Conservation (phyloP, 2,113 vertebrate genomes). For the Ictalurus punctatus region DNA sequence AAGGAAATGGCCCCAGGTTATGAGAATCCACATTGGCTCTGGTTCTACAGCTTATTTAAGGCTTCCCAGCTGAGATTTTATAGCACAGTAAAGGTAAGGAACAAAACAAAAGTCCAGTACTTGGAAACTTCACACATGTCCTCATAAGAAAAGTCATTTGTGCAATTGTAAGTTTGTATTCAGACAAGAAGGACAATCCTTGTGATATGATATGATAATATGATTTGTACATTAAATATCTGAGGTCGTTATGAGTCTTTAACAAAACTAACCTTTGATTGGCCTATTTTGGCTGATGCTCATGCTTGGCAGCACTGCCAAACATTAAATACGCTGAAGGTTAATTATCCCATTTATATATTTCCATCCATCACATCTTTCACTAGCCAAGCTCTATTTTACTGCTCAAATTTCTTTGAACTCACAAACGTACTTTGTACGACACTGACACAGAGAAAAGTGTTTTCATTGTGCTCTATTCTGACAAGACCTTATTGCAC, state of each 20-base stretch:
- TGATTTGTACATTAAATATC: slow-evolving; percentile 1
- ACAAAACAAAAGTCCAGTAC: neutral
- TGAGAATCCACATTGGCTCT: neutral
- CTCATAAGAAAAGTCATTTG: neutral
- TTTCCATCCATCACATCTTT: neutral
- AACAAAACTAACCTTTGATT: neutral
- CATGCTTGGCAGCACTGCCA: neutral
- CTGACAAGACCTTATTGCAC: slow-evolving; percentile 34
- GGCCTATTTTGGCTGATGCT: neutral
- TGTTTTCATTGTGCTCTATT: neutral
- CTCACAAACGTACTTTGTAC: neutral
- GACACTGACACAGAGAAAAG: neutral
- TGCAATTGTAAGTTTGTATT: neutral
- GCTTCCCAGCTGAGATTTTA: neutral
- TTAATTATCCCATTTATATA: neutral
- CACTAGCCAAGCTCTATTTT: neutral
- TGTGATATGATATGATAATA: neutral
- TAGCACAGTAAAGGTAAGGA: neutral
- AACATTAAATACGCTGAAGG: neutral
- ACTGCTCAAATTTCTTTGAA: neutral
- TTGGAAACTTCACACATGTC: neutral
- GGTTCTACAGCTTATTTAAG: neutral
- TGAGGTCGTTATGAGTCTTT: slow-evolving; percentile 8
- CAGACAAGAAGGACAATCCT: neutral
- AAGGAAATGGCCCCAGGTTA: neutral